Percentiles rank a stretch among this genome's conserved stretches.
Conservation (phyloP, 2,888 invertebrate species). For the Malthinus flaveolus region DNA sequence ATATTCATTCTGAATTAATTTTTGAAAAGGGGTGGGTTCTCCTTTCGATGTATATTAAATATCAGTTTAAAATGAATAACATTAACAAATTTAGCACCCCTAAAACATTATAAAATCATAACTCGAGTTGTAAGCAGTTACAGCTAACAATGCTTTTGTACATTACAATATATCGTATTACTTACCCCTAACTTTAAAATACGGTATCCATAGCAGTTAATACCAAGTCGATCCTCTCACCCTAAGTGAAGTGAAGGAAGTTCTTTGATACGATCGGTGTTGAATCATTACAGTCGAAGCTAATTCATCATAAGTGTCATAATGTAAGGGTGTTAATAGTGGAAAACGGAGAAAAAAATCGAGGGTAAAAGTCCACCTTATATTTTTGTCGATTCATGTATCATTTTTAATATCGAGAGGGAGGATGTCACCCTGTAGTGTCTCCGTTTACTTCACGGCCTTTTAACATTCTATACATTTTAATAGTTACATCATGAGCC, state of each 20-base stretch:
- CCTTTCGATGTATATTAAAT: conserved; percentile 47
- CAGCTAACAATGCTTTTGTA: conserved; percentile 42
- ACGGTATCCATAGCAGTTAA: conserved; percentile 54
- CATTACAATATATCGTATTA: conserved; percentile 34
- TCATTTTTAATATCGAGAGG: conserved; percentile 18
- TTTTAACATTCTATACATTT: conserved; percentile 11
- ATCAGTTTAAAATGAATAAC: conserved; percentile 50
- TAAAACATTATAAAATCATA: conserved; percentile 45
- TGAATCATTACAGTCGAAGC: conserved; percentile 50
- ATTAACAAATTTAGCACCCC: conserved; percentile 45
- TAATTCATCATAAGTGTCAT: conserved; percentile 54
- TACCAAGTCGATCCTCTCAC: conserved; percentile 41
- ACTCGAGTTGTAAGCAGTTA: conserved; percentile 46
- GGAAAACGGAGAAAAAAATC: conserved; percentile 31
- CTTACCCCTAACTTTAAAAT: conserved; percentile 49
- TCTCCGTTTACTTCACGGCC: conserved; percentile 8
- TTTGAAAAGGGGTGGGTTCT: conserved; percentile 36
- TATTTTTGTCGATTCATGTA: conserved; percentile 35
- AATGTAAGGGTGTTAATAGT: conserved; percentile 50
- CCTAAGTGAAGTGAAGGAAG: conserved; percentile 41
- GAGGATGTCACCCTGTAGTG: conserved; percentile 30
- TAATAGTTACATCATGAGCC: conserved; percentile 15
- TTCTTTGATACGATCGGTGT: conserved; percentile 49
- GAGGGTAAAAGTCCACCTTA: conserved; percentile 34
- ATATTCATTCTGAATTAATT: conserved; percentile 44